Base-by-base conservation (phyloP, 2,888 invertebrate genomes). In the Ectemnius continuus region DNA sequence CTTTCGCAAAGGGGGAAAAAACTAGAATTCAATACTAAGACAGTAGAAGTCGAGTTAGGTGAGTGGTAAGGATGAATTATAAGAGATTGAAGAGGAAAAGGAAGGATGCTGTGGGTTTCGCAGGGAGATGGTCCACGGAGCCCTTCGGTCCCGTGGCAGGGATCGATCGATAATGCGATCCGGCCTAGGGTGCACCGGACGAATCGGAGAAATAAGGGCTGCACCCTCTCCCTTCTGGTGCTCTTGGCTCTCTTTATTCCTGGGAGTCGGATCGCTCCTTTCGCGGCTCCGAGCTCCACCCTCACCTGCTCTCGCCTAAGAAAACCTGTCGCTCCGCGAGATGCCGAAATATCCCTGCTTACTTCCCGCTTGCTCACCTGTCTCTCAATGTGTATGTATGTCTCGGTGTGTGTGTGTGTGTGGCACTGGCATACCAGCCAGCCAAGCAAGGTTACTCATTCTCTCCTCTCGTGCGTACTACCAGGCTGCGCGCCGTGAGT, bases 401-500 rank as follows among this genome's bases (percentile, higher is more conserved):
- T n/a, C n/a, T n/a, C n/a, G n/a, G n/a, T n/a, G n/a, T n/a, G n/a
- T n/a, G n/a, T n/a, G n/a, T n/a, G 36, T 36, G 36, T 36, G 36
- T 11, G 36, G 8, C 36, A 78, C 78, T 83, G 79, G 80, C 75
- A 63, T 70, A 69, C 73, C 80, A 77, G 71, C 71, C 66, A 76
- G 65, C 48, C 76, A 75, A 63, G 80, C 85, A 85, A 85, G 85
- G 85, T 85, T 85, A 85, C 82, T 85, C 83, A 84, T 79, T 84
- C 83, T 82, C 83, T 80, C 81, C 75, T 36, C 36, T 36, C 36
- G 71, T 80, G 72, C 75, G 70, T 81, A 76, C 74, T 71, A 73
- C 72, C 62, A 66, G 45, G 47, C 52, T 56, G 56, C 67, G 67
- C 78, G 71, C 73, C 79, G 73, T 75, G 73, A 73, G 71, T 36